A percentile compares a stretch with the other conserved stretches of the same genome.
Evolutionary conservation across 2,888 invertebrate genomes (phyloP).

Genomic region (Lithophane ornitopus): DNA sequence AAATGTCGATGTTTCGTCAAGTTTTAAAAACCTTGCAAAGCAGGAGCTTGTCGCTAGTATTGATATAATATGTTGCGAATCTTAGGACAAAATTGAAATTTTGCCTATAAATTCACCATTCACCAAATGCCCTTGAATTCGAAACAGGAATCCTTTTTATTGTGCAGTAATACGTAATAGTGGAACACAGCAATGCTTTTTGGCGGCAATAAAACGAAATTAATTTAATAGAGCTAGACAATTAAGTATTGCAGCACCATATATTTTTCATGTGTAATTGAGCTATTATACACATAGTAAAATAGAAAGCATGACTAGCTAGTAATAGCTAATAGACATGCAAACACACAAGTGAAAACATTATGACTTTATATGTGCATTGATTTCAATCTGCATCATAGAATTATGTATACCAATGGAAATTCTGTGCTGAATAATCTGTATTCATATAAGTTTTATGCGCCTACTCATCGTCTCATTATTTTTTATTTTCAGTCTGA

Average conservation of each 20-base stretch:
- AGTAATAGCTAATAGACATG: conserved; percentile 55
- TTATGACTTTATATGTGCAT: conserved; percentile 41
- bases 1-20: no score
- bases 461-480: background rate
- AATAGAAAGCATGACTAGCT: conserved; percentile 59
- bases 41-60: no score
- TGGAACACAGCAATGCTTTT: background rate
- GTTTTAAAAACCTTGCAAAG: no score
- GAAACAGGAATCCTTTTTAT: background rate
- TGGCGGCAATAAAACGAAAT: background rate
- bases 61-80: background rate
- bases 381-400: conserved; percentile 45
- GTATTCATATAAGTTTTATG: conserved; percentile 28
- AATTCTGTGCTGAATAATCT: conserved; percentile 31
- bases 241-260: conserved; percentile 4
- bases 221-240: background rate
- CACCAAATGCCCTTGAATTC: background rate
- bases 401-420: conserved; percentile 35
- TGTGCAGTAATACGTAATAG: no score
- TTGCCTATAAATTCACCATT: background rate
- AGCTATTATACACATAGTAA: conserved; percentile 21
- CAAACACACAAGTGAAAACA: conserved; percentile 54
- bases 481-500: background rate
- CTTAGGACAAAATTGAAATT: background rate
- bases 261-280: conserved; percentile 23